Evolutionary conservation across 2,888 invertebrate genomes (phyloP).

Genomic region (Nymphalis c-album): DNA sequence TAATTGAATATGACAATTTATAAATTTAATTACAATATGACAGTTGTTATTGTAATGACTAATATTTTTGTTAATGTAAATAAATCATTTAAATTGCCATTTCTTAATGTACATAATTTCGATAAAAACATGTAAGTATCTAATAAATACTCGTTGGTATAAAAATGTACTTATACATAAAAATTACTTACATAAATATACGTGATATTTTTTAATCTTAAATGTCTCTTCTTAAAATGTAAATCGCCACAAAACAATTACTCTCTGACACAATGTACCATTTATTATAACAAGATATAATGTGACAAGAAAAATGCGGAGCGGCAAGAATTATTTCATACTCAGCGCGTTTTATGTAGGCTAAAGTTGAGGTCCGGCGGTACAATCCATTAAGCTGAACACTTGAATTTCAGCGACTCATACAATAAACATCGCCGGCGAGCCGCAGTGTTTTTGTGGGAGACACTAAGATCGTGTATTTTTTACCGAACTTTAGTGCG

Average conservation of each 20-base stretch:
- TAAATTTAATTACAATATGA: too few relatives aligned
- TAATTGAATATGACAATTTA: too few relatives aligned
- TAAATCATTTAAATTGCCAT: too few relatives aligned
- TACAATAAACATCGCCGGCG: constrained; percentile 75
- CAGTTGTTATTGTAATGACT: too few relatives aligned
- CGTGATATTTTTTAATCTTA: neutral
- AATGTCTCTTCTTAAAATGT: neutral
- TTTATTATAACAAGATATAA: constrained; percentile 19
- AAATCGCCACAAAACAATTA: neutral
- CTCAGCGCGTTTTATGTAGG: constrained; percentile 21
- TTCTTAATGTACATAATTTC: too few relatives aligned
- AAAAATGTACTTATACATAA: too few relatives aligned
- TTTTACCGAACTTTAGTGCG: constrained; percentile 54
- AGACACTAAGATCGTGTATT: constrained; percentile 49
- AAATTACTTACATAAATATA: too few relatives aligned
- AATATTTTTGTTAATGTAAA: too few relatives aligned
- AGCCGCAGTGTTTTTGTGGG: constrained; percentile 58
- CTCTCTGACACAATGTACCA: neutral
- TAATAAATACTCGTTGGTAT: too few relatives aligned
- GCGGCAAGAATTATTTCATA: constrained; percentile 29
- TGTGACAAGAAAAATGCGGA: constrained; percentile 24
- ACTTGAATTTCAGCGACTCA: constrained; percentile 78
- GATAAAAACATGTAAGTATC: too few relatives aligned
- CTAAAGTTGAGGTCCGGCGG: constrained; percentile 21
- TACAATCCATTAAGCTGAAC: constrained; percentile 75